Base-by-base conservation (phyloP, 2,888 invertebrate genomes). In the Meiosimyza platycephala region DNA sequence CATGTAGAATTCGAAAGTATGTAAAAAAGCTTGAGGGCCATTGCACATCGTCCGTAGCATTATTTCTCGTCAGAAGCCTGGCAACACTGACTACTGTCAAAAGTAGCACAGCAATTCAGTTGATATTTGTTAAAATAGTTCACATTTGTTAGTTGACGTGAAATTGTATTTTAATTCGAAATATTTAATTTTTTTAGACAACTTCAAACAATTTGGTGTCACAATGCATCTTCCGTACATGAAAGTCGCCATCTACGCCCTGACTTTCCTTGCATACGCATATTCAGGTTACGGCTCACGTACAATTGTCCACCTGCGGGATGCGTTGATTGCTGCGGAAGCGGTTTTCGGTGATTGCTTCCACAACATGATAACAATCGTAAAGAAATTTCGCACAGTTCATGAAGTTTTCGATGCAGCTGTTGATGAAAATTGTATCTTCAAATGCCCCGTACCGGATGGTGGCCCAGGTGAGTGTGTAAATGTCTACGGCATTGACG, bases 361-460 rank as follows among this genome's bases (percentile, higher is more conserved):
- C 79, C 89, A 90, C 77, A 94, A 94, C 88, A 90, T 92, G 18
- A 91, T 94, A 74, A 91, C 92, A 22, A 90, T 94, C 9, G 93
- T 92, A 11, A 91, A 91, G 80, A 94, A 92, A 83, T 92, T 95
- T 79, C 91, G 91, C 80, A 91, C 91, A 15, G 89, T 95, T 66
- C 93, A 95, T 80, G 94, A 95, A 79, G 91, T 95, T 6, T 93
- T 95, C 80, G 93, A 95, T 87, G 94, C 94, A 4, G 95, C 95
- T 16, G 93, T 95, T 2, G 95, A 95, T 80, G 95, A 96, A 85
- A 90, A 93, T 72, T 96, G 95, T 80, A 85, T 93, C 73, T 95
- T 90, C 85, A 89, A 90, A 72, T 96, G 95, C 84, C 92, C 94
- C 33, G 90, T 72, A 4, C 74, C 79, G 0, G 80, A 81, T 5